phyloP scores from a whole-genome alignment of 2,888 invertebrate species.

The Hyalella azteca region DNA sequence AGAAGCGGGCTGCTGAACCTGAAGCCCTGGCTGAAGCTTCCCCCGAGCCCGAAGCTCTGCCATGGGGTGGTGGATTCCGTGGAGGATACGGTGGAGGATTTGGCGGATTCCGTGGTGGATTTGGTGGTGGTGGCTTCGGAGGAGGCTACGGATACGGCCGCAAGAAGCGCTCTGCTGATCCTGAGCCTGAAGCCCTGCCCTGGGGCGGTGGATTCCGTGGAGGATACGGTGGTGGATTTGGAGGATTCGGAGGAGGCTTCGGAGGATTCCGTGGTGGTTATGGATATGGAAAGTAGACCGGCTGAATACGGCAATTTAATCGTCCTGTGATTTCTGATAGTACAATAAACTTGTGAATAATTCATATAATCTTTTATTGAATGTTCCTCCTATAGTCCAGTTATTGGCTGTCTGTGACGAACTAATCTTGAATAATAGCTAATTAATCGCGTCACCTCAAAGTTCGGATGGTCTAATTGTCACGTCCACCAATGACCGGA shows the following conservation, averaged over 20 bases:
- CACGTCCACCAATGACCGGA: too few relatives aligned
- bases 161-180: background rate
- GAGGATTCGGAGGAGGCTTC: background rate
- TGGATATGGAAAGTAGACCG: background rate
- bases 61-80: too few relatives aligned
- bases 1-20: constrained; percentile 9
- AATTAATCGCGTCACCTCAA: too few relatives aligned
- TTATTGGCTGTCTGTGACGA: too few relatives aligned
- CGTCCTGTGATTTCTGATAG: too few relatives aligned
- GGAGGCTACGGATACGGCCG: constrained; percentile 2
- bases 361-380: too few relatives aligned
- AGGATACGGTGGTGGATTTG: constrained; percentile 13
- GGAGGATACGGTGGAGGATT: constrained; percentile 10
- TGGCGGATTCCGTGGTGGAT: constrained; percentile 7
- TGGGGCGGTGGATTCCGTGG: background rate
- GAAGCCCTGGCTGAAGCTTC: background rate
- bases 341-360: too few relatives aligned
- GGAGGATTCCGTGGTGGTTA: constrained; percentile 3
- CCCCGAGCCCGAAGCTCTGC: too few relatives aligned
- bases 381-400: too few relatives aligned
- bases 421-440: too few relatives aligned
- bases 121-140: background rate
- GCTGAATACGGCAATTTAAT: too few relatives aligned
- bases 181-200: background rate
- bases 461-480: too few relatives aligned